phyloP scores from a whole-genome alignment of 30 jellyfish, hydroid and myxozoan species.

The Aurelia sp. region DNA sequence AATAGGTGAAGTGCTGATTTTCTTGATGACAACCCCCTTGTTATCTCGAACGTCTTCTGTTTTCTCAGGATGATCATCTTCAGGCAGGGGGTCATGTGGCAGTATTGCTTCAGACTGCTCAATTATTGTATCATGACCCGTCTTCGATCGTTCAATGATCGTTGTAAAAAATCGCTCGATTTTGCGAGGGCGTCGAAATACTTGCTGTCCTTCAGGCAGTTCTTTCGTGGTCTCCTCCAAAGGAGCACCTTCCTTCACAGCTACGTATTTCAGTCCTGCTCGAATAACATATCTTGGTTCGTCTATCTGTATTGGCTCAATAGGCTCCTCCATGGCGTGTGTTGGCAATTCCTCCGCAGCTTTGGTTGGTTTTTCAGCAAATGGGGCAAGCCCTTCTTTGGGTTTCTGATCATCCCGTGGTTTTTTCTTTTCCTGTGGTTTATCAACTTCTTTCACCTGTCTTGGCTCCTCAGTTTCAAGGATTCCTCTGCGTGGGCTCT shows the following conservation, averaged over 20 bases:
- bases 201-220: background rate
- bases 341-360: background rate
- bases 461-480: background rate
- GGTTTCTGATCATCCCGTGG: background rate
- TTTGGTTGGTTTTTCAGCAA: background rate
- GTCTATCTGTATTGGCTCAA: background rate
- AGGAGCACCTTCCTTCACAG: background rate
- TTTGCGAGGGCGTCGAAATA: constrained; percentile 26
- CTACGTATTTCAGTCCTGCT: constrained; percentile 22
- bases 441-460: background rate
- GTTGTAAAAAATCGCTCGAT: constrained; percentile 71
- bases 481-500: constrained; percentile 1
- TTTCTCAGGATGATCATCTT: constrained; percentile 40
- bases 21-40: constrained; percentile 32
- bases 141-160: constrained; percentile 53
- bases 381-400: background rate
- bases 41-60: constrained; percentile 37
- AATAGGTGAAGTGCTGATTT: constrained; percentile 49
- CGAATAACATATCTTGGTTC: constrained; percentile 48
- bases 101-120: constrained; percentile 80
- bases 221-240: constrained; percentile 3
- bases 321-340: constrained; percentile 36
- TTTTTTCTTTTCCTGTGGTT: too few species aligned
- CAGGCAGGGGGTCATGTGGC: constrained; percentile 63
- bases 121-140: constrained; percentile 65